Evolutionary conservation across 1,140 invertebrate species (phyloP).

Genomic region (Lordiphosa stackelbergi): DNA sequence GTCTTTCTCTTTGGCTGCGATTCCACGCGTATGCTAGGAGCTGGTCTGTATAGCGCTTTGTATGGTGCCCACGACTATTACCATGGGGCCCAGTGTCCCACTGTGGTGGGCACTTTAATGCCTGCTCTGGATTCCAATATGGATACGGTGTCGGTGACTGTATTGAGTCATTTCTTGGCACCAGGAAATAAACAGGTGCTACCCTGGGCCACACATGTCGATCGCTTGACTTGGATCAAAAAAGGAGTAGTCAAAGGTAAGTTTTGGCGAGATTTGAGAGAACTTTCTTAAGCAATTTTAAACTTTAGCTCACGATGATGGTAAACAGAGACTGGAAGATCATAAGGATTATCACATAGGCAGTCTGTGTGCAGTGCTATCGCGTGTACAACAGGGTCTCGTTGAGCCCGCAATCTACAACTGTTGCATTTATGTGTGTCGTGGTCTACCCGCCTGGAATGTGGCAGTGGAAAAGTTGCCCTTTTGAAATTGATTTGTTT

Average conservation of each 20-base stretch:
- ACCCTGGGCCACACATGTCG: conserved; percentile 60
- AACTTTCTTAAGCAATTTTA: not conserved
- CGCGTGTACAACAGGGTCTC: conserved; percentile 50
- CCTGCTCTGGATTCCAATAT: conserved; percentile 66
- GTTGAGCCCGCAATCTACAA: conserved; percentile 58
- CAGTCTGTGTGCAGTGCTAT: conserved; percentile 54
- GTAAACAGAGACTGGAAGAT: conserved; percentile 13
- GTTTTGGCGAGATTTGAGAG: not conserved
- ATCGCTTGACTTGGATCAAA: conserved; percentile 49
- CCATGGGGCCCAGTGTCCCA: conserved; percentile 67
- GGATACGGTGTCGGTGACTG: conserved; percentile 53
- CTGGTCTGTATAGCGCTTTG: conserved; percentile 61
- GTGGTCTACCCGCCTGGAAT: conserved; percentile 72
- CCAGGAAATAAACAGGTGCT: conserved; percentile 38
- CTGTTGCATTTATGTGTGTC: conserved; percentile 61
- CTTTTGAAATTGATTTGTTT: conserved; percentile 12
- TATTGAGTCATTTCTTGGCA: conserved; percentile 60
- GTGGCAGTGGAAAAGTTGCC: conserved; percentile 48
- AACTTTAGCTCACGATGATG: conserved; percentile 11
- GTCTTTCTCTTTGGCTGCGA: conserved; percentile 74
- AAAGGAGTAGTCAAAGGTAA: conserved; percentile 57
- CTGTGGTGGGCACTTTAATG: conserved; percentile 67
- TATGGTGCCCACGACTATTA: conserved; percentile 71
- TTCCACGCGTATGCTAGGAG: conserved; percentile 60
- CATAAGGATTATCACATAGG: conserved; percentile 45